These are phyloP conservation scores for Nymphalis polychloros DNA, from an alignment of 2,888 invertebrate genomes.

Conservation along the genomic window DNA sequence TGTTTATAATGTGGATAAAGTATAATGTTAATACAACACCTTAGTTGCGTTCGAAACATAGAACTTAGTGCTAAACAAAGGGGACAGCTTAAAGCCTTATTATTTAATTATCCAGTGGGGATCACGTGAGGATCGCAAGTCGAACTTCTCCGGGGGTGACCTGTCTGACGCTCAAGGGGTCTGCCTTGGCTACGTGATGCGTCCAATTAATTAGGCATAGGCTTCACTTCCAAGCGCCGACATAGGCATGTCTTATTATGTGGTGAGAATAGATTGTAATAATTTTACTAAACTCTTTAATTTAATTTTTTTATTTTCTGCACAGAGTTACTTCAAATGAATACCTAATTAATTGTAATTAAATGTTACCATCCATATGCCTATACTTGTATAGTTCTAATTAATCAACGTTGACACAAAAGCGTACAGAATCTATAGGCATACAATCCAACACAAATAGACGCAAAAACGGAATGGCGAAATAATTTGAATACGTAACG, in stretches of 20 bases:
- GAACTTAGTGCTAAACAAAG: slow-evolving; percentile 39
- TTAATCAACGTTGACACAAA: slow-evolving; percentile 63
- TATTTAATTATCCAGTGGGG: slow-evolving; percentile 71
- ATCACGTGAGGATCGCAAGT: slow-evolving; percentile 62
- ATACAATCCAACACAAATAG: slow-evolving; percentile 64
- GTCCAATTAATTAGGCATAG: slow-evolving; percentile 69
- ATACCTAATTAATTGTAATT: not conserved
- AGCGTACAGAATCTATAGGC: slow-evolving; percentile 57
- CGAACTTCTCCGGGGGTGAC: slow-evolving; percentile 55
- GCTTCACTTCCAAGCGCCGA: slow-evolving; percentile 34
- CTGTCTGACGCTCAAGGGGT: slow-evolving; percentile 65
- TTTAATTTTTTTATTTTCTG: not conserved
- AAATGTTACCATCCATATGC: slow-evolving; percentile 33
- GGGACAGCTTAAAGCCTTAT: slow-evolving; percentile 62
- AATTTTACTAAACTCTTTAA: not conserved
- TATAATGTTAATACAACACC: not conserved
- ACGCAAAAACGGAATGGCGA: slow-evolving; percentile 74
- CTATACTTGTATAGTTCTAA: slow-evolving; percentile 48
- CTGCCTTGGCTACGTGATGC: slow-evolving; percentile 57
- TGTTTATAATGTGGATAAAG: no score
- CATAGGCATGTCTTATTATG: slow-evolving; percentile 22
- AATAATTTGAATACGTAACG: slow-evolving; percentile 81
- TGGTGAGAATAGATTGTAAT: slow-evolving; percentile 8
- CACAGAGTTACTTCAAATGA: not conserved
- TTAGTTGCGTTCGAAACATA: not conserved